Conservation (phyloP, 1,140 invertebrate genomes). For the Piezodorus guildinii region DNA sequence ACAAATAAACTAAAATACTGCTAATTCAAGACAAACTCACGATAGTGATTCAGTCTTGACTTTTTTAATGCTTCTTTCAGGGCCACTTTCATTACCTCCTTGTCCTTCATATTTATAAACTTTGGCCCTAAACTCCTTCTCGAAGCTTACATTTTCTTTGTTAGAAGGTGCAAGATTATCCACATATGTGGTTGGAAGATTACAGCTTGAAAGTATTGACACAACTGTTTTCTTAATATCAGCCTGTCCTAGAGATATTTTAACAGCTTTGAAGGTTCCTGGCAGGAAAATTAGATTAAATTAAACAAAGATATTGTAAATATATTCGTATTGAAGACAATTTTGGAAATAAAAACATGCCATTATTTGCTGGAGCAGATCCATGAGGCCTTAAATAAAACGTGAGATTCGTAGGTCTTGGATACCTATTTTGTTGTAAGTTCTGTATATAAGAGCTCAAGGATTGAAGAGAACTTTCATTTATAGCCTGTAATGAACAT, state of each 20-base stretch:
- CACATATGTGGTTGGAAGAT: slow-evolving; percentile 70
- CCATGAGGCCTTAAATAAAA: slow-evolving; percentile 50
- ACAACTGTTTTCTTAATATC: slow-evolving; percentile 62
- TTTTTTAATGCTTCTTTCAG: not conserved
- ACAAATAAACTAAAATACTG: too few relatives aligned
- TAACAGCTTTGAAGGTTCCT: slow-evolving; percentile 57
- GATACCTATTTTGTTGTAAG: slow-evolving; percentile 48
- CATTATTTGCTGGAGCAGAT: slow-evolving; percentile 13
- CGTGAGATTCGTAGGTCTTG: slow-evolving; percentile 46
- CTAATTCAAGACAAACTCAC: not conserved
- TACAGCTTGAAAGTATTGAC: slow-evolving; percentile 64
- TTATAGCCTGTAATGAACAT: slow-evolving; percentile 55
- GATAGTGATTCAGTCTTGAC: not conserved
- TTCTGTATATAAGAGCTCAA: slow-evolving; percentile 72
- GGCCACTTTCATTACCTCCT: not conserved
- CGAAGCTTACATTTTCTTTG: not conserved
- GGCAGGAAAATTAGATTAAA: slow-evolving; percentile 27
- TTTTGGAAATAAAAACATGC: slow-evolving; percentile 7
- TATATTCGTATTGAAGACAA: not conserved
- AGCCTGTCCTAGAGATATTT: slow-evolving; percentile 52
- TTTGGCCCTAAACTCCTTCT: slow-evolving; percentile 17
- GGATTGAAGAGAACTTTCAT: slow-evolving; percentile 81
- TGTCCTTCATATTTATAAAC: slow-evolving; percentile 11
- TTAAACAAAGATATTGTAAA: not conserved
- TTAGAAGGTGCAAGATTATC: slow-evolving; percentile 47